Evolutionary conservation across 2,888 invertebrate genomes (phyloP), one percentile per base, ranked within the genome.

Genomic region (Pseudoips prasinana): DNA sequence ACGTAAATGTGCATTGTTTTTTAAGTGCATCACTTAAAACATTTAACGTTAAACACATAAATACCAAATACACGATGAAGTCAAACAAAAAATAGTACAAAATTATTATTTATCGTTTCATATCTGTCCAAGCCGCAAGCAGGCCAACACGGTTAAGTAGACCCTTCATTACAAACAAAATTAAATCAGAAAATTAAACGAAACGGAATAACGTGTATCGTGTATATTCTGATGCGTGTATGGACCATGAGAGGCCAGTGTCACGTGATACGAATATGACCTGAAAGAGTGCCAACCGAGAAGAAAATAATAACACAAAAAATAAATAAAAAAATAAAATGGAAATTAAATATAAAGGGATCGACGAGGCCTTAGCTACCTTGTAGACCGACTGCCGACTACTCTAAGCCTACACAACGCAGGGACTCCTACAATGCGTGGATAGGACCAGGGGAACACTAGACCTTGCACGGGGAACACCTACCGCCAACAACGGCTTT

Each of bases 211-310:
- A 52, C 71, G 80, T 83, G 83, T 85, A 61, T 70, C 67, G 84
- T 85, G 85, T 83, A 48, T n/a, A n/a, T n/a, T n/a, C 56, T 64
- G 63, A 73, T 75, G 75, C 73, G 76, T 85, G 85, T 86, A 68
- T 64, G 61, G 56, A 63, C 59, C 35, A 29, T 41, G 24, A n/a
- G 9, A 11, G 68, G 66, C 74, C 76, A 46, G 83, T 82, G 84
- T 84, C 68, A 53, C 72, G 79, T 80, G 84, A 78, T 77, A 81
- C 67, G 73, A 79, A 84, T 83, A 84, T 83, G 86, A 86, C 83
- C 69, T 54, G 56, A 63, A 69, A 69, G 65, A 75, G 80, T 84
- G 82, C 78, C 53, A 52, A 52, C 29, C 37, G 27, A 47, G 39
- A 30, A 40, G 28, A 23, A 39, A n/a, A n/a, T n/a, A n/a, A n/a